These are phyloP conservation scores for Drosophila anomalata DNA, from an alignment of 2,888 invertebrate genomes.

Conservation along the genomic window DNA sequence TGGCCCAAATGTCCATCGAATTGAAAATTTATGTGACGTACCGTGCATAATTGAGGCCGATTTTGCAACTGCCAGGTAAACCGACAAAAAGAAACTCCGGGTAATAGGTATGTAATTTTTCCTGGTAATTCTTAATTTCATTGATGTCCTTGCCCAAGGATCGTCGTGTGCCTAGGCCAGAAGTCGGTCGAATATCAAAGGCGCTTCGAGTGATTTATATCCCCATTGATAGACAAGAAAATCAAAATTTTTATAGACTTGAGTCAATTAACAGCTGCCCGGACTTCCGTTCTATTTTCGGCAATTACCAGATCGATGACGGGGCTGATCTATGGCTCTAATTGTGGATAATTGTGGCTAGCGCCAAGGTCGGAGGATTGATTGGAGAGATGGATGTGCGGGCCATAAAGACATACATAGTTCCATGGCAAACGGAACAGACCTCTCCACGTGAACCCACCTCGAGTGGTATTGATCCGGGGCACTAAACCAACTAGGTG, in stretches of 20 bases:
- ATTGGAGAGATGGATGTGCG: constrained; percentile 45
- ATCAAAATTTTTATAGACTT: constrained; percentile 64
- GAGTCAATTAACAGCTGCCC: constrained; percentile 72
- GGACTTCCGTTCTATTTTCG: constrained; percentile 62
- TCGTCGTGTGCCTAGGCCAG: constrained; percentile 65
- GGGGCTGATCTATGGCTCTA: constrained; percentile 61
- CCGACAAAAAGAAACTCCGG: constrained; percentile 7
- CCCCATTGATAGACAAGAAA: constrained; percentile 52
- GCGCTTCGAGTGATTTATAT: constrained; percentile 63
- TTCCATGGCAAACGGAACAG: constrained; percentile 20
- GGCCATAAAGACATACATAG: constrained; percentile 28
- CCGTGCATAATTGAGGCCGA: constrained; percentile 72
- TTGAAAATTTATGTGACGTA: constrained; percentile 75
- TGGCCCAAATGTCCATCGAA: constrained; percentile 56
- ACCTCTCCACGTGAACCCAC: constrained; percentile 20
- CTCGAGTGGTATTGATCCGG: constrained; percentile 26
- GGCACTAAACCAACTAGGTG: constrained; percentile 26
- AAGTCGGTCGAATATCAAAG: constrained; percentile 67
- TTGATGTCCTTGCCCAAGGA: constrained; percentile 66
- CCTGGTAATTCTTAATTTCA: constrained; percentile 61
- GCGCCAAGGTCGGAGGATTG: constrained; percentile 62
- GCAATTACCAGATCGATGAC: constrained; percentile 44
- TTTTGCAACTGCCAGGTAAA: constrained; percentile 37
- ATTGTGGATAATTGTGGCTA: constrained; percentile 56
- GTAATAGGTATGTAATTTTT: constrained; percentile 78